A percentile compares a stretch with the other conserved stretches of the same genome.
These are phyloP conservation scores for Epinephelus lanceolatus DNA, from an alignment of 2,113 vertebrate genomes.

Conservation along the genomic window DNA sequence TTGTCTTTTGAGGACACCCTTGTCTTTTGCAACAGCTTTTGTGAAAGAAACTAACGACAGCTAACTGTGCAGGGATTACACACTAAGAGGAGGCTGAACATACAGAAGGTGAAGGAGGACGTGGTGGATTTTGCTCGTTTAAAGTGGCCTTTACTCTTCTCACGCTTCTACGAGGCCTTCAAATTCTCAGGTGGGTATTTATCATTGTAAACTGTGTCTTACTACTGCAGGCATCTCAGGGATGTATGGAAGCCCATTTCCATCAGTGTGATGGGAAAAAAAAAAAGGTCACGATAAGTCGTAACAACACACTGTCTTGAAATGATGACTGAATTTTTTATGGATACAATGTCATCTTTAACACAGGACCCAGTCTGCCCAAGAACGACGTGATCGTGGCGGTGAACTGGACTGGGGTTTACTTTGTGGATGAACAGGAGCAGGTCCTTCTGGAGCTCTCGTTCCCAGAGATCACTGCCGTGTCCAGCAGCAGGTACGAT, in stretches of 20 bases:
- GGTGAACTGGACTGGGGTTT: conserved; percentile 98
- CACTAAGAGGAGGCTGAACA: conserved; percentile 90
- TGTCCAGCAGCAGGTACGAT: conserved; percentile 93
- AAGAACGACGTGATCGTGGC: conserved; percentile 98
- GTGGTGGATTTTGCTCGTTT: conserved; percentile 97
- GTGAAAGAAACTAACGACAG: accelerated
- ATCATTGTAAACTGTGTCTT: no score
- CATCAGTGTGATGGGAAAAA: no score
- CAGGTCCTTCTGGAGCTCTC: conserved; percentile 97
- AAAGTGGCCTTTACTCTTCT: conserved; percentile 99
- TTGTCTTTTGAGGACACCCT: no score
- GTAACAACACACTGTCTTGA: no score
- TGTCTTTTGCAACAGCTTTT: no score
- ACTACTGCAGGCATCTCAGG: neutral
- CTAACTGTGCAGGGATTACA: conserved; percentile 88
- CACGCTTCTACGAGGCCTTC: conserved; percentile 98
- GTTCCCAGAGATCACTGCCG: conserved; percentile 95
- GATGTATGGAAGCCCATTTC: no score
- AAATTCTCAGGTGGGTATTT: conserved; percentile 91
- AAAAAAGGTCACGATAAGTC: no score
- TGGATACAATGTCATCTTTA: neutral
- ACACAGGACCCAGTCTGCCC: conserved; percentile 94
- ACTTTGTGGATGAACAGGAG: conserved; percentile 98
- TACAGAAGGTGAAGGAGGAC: conserved; percentile 95
- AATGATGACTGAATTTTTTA: neutral